Evolutionary conservation across 2,888 invertebrate genomes (phyloP).

Genomic region (Drosophila tripunctata): DNA sequence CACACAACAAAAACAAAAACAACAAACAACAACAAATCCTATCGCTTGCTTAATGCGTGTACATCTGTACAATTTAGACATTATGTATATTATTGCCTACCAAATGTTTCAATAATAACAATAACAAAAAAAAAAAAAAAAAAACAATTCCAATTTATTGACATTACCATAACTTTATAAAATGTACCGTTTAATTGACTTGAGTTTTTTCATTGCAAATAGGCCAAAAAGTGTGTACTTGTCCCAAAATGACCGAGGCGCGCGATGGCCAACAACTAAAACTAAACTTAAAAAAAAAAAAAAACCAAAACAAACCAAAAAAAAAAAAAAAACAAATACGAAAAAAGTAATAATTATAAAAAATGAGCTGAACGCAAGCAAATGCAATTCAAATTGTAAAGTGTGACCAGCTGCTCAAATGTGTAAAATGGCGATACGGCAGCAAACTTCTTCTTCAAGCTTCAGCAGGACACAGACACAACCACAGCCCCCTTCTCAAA

Average conservation of each 20-base stretch:
- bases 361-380: constrained; percentile 62
- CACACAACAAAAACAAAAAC: too few species aligned
- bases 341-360: constrained; percentile 56
- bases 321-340: constrained; percentile 52
- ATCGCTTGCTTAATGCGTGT: constrained; percentile 58
- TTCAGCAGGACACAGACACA: constrained; percentile 43
- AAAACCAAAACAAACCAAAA: constrained; percentile 55
- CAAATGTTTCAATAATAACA: constrained; percentile 54
- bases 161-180: constrained; percentile 55
- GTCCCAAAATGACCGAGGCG: constrained; percentile 85
- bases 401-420: constrained; percentile 57
- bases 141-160: constrained; percentile 72
- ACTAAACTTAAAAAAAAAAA: constrained; percentile 76
- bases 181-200: constrained; percentile 83
- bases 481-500: constrained; percentile 21
- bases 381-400: constrained; percentile 61
- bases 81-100: constrained; percentile 44
- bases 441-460: constrained; percentile 46
- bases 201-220: constrained; percentile 85
- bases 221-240: constrained; percentile 85
- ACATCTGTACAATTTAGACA: constrained; percentile 22
- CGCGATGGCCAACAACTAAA: constrained; percentile 85
- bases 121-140: constrained; percentile 46
- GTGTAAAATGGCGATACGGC: constrained; percentile 43
- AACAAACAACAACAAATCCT: constrained; percentile 28